Conservation (phyloP, 2,113 vertebrate species). For the Notarius quadriscutis region DNA sequence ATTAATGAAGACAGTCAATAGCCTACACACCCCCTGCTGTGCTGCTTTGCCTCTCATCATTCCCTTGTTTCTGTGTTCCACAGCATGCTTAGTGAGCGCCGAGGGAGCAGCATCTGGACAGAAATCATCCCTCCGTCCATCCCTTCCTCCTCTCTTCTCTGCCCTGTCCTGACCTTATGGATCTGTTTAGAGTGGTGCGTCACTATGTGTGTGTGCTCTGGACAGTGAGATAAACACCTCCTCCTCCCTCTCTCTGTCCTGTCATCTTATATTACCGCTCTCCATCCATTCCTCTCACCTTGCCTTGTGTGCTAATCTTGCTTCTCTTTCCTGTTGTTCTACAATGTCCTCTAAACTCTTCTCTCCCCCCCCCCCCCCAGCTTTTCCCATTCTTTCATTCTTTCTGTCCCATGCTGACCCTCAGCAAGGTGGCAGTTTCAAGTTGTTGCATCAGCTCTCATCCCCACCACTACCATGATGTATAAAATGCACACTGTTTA, state of each 20-base stretch:
- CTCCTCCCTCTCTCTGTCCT: conserved; percentile 53
- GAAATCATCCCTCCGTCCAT: conserved; percentile 64
- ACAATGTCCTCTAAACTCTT: conserved; percentile 28
- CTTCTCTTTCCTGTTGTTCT: conserved; percentile 15
- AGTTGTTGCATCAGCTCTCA: conserved; percentile 52
- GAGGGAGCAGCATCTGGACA: conserved; percentile 69
- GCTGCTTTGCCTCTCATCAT: conserved; percentile 4
- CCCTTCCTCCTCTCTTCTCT: conserved; percentile 40
- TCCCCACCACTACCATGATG: background rate
- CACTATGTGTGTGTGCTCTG: conserved; percentile 32
- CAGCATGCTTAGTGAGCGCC: conserved; percentile 47
- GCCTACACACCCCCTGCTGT: background rate
- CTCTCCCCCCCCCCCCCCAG: background rate
- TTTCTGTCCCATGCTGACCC: conserved; percentile 39
- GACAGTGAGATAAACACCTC: conserved; percentile 53
- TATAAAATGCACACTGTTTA: conserved; percentile 31
- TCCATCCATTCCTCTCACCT: conserved; percentile 32
- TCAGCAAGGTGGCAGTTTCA: conserved; percentile 55
- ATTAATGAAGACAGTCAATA: conserved; percentile 1
- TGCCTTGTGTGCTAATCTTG: conserved; percentile 27
- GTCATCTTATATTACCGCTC: conserved; percentile 38
- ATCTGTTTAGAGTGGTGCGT: conserved; percentile 46
- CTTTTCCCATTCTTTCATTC: background rate
- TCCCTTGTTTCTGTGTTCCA: conserved; percentile 9
- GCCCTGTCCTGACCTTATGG: conserved; percentile 52